Evolutionary conservation across 1,140 invertebrate species (phyloP).

Genomic region (Drosophila bocqueti): DNA sequence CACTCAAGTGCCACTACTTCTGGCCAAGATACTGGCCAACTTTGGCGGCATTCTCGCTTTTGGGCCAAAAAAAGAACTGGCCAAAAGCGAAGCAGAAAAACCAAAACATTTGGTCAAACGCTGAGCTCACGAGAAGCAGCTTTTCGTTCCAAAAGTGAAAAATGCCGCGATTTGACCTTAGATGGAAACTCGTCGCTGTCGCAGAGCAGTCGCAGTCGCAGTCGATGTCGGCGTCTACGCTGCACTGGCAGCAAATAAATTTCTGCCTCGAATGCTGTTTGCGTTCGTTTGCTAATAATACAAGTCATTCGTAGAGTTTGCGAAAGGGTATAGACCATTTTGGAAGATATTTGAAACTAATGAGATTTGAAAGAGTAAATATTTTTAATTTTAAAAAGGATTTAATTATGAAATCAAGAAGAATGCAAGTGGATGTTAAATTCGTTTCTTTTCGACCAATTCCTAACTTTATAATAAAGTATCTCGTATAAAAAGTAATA

Average conservation of each 20-base stretch:
- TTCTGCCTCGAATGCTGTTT: slow-evolving; percentile 63
- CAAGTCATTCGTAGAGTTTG: slow-evolving; percentile 19
- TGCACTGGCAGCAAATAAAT: slow-evolving; percentile 63
- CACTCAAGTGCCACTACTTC: slow-evolving; percentile 28
- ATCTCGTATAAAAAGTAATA: not conserved
- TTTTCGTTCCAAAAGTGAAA: slow-evolving; percentile 73
- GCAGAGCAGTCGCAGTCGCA: slow-evolving; percentile 33
- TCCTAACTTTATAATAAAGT: not conserved
- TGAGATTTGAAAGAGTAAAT: too few species aligned
- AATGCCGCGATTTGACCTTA: slow-evolving; percentile 77
- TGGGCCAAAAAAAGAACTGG: slow-evolving; percentile 9
- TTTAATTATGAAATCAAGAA: too few species aligned
- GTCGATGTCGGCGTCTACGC: slow-evolving; percentile 17
- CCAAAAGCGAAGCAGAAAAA: slow-evolving; percentile 41
- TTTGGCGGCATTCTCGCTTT: slow-evolving; percentile 42
- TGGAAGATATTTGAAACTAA: not conserved
- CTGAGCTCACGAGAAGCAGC: slow-evolving; percentile 68
- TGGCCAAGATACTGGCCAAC: slow-evolving; percentile 18
- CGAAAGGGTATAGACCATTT: slow-evolving; percentile 1
- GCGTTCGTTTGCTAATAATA: slow-evolving; percentile 47
- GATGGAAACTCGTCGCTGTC: slow-evolving; percentile 76
- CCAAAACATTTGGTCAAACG: slow-evolving; percentile 64
- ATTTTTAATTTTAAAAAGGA: not conserved
- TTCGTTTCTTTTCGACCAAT: not conserved
- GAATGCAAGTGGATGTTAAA: not conserved